Evolutionary conservation across 2,797 vertebrate species (phyloP).

Genomic region (Ceryle rudis): DNA sequence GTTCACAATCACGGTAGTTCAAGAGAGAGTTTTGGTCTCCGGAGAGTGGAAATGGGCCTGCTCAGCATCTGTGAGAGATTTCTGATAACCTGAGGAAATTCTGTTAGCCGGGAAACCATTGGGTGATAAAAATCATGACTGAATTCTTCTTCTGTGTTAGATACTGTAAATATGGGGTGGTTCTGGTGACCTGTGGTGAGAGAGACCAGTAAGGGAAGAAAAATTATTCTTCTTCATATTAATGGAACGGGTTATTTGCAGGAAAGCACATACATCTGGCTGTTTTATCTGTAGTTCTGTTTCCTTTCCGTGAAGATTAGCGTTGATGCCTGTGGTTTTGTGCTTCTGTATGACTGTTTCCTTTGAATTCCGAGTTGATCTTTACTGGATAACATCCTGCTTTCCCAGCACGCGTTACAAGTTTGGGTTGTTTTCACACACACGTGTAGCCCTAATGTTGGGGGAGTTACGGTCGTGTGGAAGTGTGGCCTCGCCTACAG

Average conservation of each 20-base stretch:
- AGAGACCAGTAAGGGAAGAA: neutral
- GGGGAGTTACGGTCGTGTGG: neutral
- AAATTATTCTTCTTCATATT: neutral
- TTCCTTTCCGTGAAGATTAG: neutral
- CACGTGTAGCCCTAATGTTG: neutral
- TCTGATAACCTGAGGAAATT: neutral
- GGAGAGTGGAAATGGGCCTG: neutral
- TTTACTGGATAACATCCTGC: neutral
- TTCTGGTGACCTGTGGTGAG: neutral
- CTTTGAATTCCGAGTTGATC: neutral
- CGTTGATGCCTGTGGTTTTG: neutral
- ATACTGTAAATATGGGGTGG: neutral
- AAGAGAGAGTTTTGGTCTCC: neutral
- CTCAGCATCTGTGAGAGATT: neutral
- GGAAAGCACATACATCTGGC: neutral
- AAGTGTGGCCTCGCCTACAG: neutral
- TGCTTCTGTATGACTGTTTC: neutral
- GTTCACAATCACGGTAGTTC: neutral
- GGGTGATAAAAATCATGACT: neutral
- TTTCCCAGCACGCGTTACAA: neutral
- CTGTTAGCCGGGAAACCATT: neutral
- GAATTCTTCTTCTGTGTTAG: neutral
- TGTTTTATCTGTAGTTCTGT: neutral
- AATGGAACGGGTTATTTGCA: neutral
- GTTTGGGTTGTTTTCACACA: accelerated